Conservation (phyloP, 2,888 invertebrate species). For the Andrena marginata region DNA sequence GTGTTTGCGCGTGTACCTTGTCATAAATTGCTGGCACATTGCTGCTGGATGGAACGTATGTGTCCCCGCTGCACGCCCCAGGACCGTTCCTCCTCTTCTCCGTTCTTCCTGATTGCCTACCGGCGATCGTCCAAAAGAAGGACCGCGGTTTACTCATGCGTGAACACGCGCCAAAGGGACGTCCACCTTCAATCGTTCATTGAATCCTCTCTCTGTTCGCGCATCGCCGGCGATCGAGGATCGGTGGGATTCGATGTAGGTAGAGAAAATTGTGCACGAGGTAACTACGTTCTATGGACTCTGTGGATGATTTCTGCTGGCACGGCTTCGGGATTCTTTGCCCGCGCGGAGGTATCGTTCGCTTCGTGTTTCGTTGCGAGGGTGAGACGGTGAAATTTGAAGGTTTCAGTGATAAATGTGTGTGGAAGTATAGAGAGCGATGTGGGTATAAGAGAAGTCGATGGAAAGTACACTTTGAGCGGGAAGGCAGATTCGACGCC, state of each 20-base stretch:
- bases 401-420: background rate
- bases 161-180: constrained; percentile 69
- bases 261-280: constrained; percentile 1
- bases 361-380: background rate
- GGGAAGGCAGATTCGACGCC: constrained; percentile 3
- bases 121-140: constrained; percentile 61
- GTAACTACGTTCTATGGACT: constrained; percentile 1
- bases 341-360: background rate
- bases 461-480: constrained; percentile 11
- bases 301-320: background rate
- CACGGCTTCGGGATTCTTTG: background rate
- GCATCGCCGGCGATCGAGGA: constrained; percentile 55
- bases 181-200: constrained; percentile 76
- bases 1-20: constrained; percentile 56
- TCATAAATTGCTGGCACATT: constrained; percentile 73
- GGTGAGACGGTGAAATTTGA: background rate
- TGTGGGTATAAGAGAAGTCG: background rate
- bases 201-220: constrained; percentile 64
- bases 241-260: background rate
- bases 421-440: background rate
- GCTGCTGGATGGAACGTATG: constrained; percentile 40
- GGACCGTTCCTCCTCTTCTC: constrained; percentile 3
- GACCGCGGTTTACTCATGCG: constrained; percentile 48
- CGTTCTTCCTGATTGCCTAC: constrained; percentile 54
- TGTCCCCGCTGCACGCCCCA: constrained; percentile 36